A percentile compares a stretch with the other conserved stretches of the same genome.
Evolutionary conservation across 2,888 invertebrate genomes (phyloP).

Genomic region (Lithophane ornitopus): DNA sequence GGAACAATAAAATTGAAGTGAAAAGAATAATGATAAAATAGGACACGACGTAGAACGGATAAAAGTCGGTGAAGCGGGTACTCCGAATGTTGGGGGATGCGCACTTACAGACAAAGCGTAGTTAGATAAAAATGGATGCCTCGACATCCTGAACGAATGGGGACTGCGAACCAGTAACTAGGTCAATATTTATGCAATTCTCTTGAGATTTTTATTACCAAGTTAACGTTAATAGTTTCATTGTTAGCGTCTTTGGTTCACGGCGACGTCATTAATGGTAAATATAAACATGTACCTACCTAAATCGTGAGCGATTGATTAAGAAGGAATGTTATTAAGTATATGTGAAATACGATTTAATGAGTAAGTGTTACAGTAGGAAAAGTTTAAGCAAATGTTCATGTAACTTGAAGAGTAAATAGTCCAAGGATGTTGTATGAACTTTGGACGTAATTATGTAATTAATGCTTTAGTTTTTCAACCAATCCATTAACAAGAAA

Average conservation of each 20-base stretch:
- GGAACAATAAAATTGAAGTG: constrained; percentile 47
- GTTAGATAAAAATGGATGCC: constrained; percentile 71
- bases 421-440: constrained; percentile 18
- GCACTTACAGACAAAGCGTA: constrained; percentile 57
- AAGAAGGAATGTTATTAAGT: constrained; percentile 22
- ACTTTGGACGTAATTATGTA: constrained; percentile 35
- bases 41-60: constrained; percentile 35
- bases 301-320: constrained; percentile 45
- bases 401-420: constrained; percentile 5
- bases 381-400: constrained; percentile 3
- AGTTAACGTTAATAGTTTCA: constrained; percentile 56
- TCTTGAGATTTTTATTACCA: constrained; percentile 51
- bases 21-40: constrained; percentile 52
- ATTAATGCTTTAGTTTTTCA: constrained; percentile 63
- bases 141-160: constrained; percentile 64
- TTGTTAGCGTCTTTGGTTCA: constrained; percentile 42
- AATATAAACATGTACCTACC: constrained; percentile 32
- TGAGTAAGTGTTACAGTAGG: constrained; percentile 4
- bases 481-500: constrained; percentile 76
- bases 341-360: background rate
- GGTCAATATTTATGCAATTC: constrained; percentile 64
- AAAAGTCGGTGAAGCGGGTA: constrained; percentile 39
- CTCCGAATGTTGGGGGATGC: constrained; percentile 40
- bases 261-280: constrained; percentile 29
- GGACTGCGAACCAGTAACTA: constrained; percentile 56